Evolutionary conservation across 2,113 vertebrate genomes (phyloP).

Genomic region (Nicator chloris): DNA sequence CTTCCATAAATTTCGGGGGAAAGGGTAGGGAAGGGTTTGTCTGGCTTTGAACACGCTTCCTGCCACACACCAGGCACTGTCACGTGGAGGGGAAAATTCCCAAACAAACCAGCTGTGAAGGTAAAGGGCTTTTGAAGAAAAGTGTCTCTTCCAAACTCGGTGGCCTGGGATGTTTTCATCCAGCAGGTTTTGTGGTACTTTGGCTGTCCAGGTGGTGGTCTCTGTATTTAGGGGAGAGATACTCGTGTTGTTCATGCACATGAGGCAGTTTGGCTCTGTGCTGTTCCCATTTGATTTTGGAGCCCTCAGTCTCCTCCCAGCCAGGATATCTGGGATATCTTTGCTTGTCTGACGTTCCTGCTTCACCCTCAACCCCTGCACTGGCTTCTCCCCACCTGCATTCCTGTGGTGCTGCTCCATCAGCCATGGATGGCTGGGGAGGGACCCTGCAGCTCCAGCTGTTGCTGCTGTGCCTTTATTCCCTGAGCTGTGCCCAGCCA

Average conservation of each 20-base stretch:
- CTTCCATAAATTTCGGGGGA: background rate
- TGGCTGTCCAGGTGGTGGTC: background rate
- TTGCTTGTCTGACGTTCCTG: accelerated
- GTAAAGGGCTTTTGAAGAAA: no score
- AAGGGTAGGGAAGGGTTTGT: background rate
- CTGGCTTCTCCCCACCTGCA: background rate
- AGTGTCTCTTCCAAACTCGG: accelerated
- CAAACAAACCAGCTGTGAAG: background rate
- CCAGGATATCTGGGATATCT: accelerated
- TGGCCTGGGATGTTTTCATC: background rate
- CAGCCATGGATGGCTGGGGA: background rate
- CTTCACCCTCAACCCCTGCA: accelerated
- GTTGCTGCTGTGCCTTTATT: background rate
- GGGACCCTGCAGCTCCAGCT: background rate
- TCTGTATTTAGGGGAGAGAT: background rate
- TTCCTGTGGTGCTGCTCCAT: background rate
- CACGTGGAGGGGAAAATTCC: background rate
- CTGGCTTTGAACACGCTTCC: background rate
- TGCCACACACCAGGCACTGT: accelerated
- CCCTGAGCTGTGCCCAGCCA: background rate
- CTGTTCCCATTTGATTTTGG: background rate
- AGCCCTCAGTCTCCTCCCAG: background rate
- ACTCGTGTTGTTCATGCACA: accelerated
- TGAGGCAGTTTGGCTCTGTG: background rate
- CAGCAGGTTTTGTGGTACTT: background rate